Evolutionary conservation across 2,797 vertebrate species (phyloP).

Genomic region (Sarcoramphus papa): DNA sequence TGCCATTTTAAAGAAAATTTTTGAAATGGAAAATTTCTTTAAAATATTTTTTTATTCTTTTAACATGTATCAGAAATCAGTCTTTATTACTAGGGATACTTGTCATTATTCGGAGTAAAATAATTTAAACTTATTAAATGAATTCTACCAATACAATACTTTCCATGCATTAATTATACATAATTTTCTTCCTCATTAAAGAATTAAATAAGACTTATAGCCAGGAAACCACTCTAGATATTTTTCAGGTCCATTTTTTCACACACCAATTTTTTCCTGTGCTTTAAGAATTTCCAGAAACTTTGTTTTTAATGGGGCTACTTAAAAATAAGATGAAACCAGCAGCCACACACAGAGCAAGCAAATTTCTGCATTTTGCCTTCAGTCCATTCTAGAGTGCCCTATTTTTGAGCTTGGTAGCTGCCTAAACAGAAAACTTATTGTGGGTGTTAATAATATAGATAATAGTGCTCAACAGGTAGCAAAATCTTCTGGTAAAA

Average conservation of each 20-base stretch:
- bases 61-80: background rate
- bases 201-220: background rate
- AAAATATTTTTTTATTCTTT: background rate
- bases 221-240: background rate
- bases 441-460: background rate
- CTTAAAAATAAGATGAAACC: background rate
- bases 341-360: background rate
- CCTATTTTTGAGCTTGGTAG: background rate
- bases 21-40: background rate
- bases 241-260: background rate
- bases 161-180: background rate
- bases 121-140: background rate
- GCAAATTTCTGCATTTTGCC: background rate
- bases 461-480: background rate
- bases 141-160: background rate
- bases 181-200: background rate
- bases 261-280: fast-evolving
- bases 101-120: background rate
- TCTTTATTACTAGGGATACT: background rate
- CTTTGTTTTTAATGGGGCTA: background rate
- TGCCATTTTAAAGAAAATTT: background rate
- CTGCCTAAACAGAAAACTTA: background rate
- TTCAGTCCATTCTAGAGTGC: background rate
- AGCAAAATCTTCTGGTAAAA: background rate
- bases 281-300: background rate